Evolutionary conservation across 92 coral and sea anemone genomes (phyloP).

Genomic region (Heliopora coerulea): DNA sequence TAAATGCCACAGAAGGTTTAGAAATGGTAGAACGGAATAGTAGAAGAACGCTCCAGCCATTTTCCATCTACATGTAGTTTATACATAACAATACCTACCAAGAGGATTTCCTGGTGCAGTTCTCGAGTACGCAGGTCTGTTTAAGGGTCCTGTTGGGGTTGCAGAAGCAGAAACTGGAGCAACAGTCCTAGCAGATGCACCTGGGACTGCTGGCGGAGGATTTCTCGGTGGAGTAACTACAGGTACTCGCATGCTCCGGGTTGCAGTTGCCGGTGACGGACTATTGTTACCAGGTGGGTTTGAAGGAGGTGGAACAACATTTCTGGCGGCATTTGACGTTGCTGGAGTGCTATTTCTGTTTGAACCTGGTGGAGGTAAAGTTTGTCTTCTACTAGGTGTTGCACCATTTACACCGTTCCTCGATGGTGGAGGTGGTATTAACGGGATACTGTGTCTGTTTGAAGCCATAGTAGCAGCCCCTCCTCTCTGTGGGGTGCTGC

Average conservation of each 20-base stretch:
- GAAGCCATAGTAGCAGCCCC: not conserved
- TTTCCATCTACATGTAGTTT: too few species aligned
- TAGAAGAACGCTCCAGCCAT: too few species aligned
- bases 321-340: not conserved
- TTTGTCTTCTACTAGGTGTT: constrained; percentile 45
- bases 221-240: not conserved
- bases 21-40: too few species aligned
- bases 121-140: constrained; percentile 23
- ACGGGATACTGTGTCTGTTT: constrained; percentile 21
- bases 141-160: not conserved
- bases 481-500: constrained; percentile 3
- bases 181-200: not conserved
- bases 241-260: constrained; percentile 17
- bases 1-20: too few species aligned
- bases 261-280: not conserved
- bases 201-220: constrained; percentile 6
- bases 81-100: constrained; percentile 7
- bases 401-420: constrained; percentile 38
- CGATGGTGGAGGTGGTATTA: constrained; percentile 27
- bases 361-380: not conserved
- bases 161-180: not conserved
- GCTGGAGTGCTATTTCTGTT: constrained; percentile 9
- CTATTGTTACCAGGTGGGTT: constrained; percentile 1
- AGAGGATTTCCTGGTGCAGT: not conserved
- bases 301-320: constrained; percentile 3